Evolutionary conservation across 2,797 vertebrate genomes (phyloP), one percentile per base, ranked within the genome.

Genomic region (Varecia variegata): DNA sequence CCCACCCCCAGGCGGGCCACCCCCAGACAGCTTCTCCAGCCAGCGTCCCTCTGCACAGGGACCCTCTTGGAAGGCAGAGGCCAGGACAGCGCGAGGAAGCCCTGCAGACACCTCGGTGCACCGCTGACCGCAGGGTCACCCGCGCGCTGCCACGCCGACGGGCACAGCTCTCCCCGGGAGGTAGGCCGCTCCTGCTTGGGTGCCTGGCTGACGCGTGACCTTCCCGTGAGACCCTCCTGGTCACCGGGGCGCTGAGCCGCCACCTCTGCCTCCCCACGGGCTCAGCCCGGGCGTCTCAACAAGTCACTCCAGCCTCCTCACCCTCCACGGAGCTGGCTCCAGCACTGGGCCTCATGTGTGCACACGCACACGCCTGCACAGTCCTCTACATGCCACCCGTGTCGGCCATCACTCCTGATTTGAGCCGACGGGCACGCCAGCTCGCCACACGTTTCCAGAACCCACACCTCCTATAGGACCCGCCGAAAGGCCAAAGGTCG

Each of bases 401-500:
- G 43, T 32, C 10, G 45, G 47, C 1, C 68, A 8, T 27, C 1
- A 13, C 35, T 79, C 76, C 70, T 9, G 7, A 30, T 4, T 3
- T 27, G 47, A 85, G 77, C 18, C 23, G 5, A 10, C 0, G 2
- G 4, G 67, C 3, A 1, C 11, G 15, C 52, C 58, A 47, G 3
- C 23, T 1, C 18, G 58, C 52, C 38, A 14, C 15, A 38, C 3
- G 0, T 17, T n/a, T 47, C 62, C 43, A 25, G 17, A 30, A n/a
- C 7, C 52, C 38, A 35, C 17, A 10, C 15, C 30, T 5, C n/a
- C n/a, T n/a, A n/a, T n/a, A 3, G 17, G 50, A 52, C 50, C 7
- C 2, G 23, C 17, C 0, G 20, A 15, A 3, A 15, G 52, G 38
- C 73, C 5, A 15, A 6, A 0, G 5, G 60, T 8, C 0, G 17